These are phyloP conservation scores for Melinaea menophilus DNA, from an alignment of 2,888 invertebrate genomes.

Conservation along the genomic window DNA sequence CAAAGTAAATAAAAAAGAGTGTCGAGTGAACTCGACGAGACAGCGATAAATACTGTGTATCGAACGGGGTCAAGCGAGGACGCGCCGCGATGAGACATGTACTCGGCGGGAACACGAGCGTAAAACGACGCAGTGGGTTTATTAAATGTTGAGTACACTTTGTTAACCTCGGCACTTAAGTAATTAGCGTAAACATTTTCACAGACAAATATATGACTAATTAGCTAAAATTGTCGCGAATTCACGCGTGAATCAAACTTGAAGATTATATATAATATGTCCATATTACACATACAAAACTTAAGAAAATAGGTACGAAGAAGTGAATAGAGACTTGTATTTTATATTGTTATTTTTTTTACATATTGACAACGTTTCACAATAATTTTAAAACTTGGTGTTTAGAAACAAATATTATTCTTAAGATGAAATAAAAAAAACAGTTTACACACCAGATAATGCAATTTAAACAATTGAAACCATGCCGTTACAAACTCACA, in stretches of 20 bases:
- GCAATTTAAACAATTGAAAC: no score
- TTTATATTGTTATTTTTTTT: no score
- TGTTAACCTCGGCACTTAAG: neutral
- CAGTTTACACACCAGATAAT: no score
- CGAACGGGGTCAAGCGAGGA: conserved; percentile 46
- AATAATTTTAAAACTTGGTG: no score
- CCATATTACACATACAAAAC: no score
- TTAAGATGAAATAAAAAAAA: no score
- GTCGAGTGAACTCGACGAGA: conserved; percentile 30
- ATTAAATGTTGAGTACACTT: neutral
- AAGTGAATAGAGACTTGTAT: no score
- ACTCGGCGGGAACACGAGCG: neutral
- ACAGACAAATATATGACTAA: conserved; percentile 1
- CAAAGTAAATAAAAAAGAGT: conserved; percentile 57
- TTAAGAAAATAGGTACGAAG: no score
- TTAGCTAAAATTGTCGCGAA: neutral
- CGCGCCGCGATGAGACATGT: conserved; percentile 1
- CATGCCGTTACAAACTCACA: no score
- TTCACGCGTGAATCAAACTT: neutral
- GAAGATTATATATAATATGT: no score
- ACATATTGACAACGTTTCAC: no score
- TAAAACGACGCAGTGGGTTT: neutral
- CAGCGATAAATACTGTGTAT: conserved; percentile 44
- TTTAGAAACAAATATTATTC: no score
- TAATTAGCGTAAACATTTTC: neutral